phyloP scores from a whole-genome alignment of 2,888 invertebrate species.

The Chloromyia formosa region DNA sequence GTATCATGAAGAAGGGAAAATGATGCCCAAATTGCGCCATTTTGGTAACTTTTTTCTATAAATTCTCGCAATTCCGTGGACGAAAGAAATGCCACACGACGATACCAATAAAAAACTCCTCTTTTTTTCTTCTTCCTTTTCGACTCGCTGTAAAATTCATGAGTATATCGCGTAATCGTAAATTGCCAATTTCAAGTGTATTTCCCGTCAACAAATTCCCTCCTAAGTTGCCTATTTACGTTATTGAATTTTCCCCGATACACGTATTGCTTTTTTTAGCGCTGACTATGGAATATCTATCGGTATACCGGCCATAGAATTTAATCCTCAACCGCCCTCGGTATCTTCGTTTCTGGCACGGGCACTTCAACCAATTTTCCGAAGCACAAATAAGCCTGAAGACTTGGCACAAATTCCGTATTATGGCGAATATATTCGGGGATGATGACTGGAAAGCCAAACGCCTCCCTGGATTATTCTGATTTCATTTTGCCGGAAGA shows the following conservation, averaged over 20 bases:
- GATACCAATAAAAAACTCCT: too few species aligned
- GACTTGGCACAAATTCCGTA: not conserved
- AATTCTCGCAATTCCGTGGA: too few species aligned
- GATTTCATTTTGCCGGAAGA: constrained; percentile 14
- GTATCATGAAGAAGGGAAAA: too few species aligned
- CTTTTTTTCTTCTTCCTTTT: too few species aligned
- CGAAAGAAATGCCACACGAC: too few species aligned
- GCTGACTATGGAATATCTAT: not conserved
- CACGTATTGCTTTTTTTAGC: constrained; percentile 6
- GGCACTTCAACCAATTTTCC: constrained; percentile 7
- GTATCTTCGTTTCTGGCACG: not conserved
- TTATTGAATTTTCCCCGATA: constrained; percentile 48
- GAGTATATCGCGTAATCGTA: constrained; percentile 54
- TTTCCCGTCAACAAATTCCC: constrained; percentile 58
- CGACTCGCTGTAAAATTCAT: constrained; percentile 57
- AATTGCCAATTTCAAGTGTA: constrained; percentile 64
- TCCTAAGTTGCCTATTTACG: constrained; percentile 45
- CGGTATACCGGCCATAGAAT: not conserved
- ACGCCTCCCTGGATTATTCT: not conserved
- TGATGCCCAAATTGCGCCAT: too few species aligned
- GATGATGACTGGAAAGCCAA: not conserved
- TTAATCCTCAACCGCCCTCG: not conserved
- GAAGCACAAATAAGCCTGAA: constrained; percentile 22
- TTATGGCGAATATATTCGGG: constrained; percentile 3
- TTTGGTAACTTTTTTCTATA: too few species aligned